Base-by-base conservation (phyloP, 2,888 invertebrate genomes). In the Monopis laevigella region DNA sequence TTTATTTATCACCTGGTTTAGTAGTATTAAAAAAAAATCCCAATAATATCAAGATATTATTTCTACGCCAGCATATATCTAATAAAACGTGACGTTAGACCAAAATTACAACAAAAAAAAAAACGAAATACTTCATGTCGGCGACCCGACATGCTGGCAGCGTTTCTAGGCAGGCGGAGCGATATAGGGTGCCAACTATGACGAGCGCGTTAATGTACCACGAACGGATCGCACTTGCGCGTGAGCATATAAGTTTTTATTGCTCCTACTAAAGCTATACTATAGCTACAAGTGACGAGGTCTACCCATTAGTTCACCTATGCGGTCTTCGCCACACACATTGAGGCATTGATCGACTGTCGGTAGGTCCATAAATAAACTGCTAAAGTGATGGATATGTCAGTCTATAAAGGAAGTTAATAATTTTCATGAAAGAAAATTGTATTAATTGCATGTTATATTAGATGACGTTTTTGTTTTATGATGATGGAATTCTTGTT, bases 201-300 rank as follows among this genome's bases (percentile, higher is more conserved):
- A 71, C 69, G 71, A 63, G 74, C 73, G 68, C 77, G 78, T 62
- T 80, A 80, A 77, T 80, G 72, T 74, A 72, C 54, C 19, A 24
- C 40, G 43, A 18, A 38, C 39, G 39, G 43, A 43, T 40, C 70
- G 58, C 65, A 61, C 60, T 59, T 52, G 62, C 62, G 64, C 63
- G 59, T 70, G 34, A 34, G 21, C 36, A 36, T 16, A 19, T 36
- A n/a, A 11, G 65, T 68, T 71, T 71, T 73, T 65, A 59, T 69
- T 68, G 66, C 64, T 41, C 26, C 21, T 7, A 54, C 52, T 58
- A 21, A 7, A 32, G 16, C 59, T 56, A 62, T 53, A 53, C 57
- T n/a, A n/a, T n/a, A n/a, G n/a, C n/a, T n/a, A 16, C 40, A 30
- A 21, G 12, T 40, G 40, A 40, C 40, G 39, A 11, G 39, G 13